Evolutionary conservation across 37 sponge, comb jelly and placozoan genomes (phyloP).

Genomic region (Spongilla lacustris): DNA sequence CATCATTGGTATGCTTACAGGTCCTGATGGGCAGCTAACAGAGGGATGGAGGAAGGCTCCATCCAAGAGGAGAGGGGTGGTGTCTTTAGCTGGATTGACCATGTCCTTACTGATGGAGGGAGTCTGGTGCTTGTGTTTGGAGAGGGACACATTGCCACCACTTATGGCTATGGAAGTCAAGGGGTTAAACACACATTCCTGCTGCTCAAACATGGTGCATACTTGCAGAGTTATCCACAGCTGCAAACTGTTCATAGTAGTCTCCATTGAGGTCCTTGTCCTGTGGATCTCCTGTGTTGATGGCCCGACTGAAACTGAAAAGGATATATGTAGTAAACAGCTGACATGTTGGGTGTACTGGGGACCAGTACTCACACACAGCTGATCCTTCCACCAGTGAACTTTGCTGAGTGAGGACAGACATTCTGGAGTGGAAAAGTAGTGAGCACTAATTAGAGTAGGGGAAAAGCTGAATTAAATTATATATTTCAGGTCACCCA

Average conservation of each 20-base stretch:
- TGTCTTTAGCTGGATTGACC: not conserved
- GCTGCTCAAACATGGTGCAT: not conserved
- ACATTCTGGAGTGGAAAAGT: not conserved
- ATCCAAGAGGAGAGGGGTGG: not conserved
- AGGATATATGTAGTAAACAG: not conserved
- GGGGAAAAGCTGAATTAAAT: too few relatives aligned
- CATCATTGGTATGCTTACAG: not conserved
- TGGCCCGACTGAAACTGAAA: not conserved
- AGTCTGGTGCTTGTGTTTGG: not conserved
- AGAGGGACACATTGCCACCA: not conserved
- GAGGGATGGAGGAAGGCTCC: not conserved
- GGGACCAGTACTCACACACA: not conserved
- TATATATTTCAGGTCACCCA: too few relatives aligned
- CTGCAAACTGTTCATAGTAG: constrained; percentile 1
- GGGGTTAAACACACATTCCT: not conserved
- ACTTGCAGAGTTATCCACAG: not conserved
- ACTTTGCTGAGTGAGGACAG: not conserved
- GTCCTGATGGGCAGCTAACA: not conserved
- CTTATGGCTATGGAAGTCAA: not conserved
- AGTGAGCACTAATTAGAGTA: not conserved
- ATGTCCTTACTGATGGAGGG: not conserved
- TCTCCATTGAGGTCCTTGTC: not conserved
- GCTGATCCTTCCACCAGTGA: not conserved
- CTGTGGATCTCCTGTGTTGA: not conserved
- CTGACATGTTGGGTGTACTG: not conserved